Base-by-base conservation (phyloP, 2,797 vertebrate species). In the Holocentrus rufus region DNA sequence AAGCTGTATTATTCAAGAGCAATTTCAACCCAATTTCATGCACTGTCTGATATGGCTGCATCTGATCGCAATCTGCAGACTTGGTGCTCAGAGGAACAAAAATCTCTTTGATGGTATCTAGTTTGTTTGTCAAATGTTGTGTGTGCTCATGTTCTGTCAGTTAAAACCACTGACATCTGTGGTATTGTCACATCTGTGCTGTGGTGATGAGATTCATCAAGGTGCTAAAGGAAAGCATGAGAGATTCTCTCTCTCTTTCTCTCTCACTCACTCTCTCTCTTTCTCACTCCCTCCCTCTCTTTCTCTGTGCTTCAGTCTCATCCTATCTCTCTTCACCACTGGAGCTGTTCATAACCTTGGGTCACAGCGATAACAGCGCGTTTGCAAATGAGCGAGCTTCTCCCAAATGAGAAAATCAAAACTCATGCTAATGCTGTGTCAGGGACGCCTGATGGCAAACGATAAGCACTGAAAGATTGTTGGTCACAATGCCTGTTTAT, bases 11-110 rank as follows among this genome's bases (percentile, higher is more conserved):
- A 85, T 86, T 85, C 79, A 80, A 81, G 67, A 84, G 72, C 78
- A 68, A 86, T 86, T 88, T 86, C 77, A 72, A 74, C 79, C 73
- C 77, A 75, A 73, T 90, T 87, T 80, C 73, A 79, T 42, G 72
- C 84, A 55, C 83, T 77, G 76, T 75, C 64, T 63, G 80, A 88
- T 74, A 66, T 39, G 56, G 49, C 73, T 74, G 82, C 82, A 42
- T 87, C 71, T 74, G 73, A 81, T 85, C 70, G 79, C 76, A 74
- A 79, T 88, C 87, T 80, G n/a, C 54, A 69, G 61, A 53, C 49
- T 15, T 23, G 59, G 72, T 53, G 55, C 80, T 80, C 60, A 22
- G 44, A 71, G 83, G 66, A 63, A 69, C 54, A 77, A 61, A 66
- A 72, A 79, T 80, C 56, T 82, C 72, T 82, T 57, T 63, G 64